Percentiles rank a stretch among this genome's conserved stretches.
Conservation (phyloP, 1,140 invertebrate species). For the Temnothorax nylanderi region DNA sequence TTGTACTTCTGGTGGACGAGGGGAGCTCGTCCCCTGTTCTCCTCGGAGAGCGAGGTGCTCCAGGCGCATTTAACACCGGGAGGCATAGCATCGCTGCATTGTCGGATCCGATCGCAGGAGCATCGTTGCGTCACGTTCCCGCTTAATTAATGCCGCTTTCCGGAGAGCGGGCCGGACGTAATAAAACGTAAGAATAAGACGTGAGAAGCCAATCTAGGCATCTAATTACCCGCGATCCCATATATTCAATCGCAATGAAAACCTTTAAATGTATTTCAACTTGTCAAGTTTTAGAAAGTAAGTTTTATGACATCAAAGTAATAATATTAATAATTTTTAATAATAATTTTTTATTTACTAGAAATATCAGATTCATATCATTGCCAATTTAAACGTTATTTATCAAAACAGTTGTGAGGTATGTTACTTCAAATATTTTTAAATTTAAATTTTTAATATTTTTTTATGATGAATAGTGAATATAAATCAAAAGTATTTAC, state of each 20-base stretch:
- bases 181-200: conserved; percentile 29
- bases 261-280: not conserved
- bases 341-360: not conserved
- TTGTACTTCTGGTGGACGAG: conserved; percentile 65
- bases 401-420: not conserved
- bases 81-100: conserved; percentile 64
- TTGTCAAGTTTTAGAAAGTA: not conserved
- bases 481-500: not conserved
- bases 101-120: conserved; percentile 48
- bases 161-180: conserved; percentile 13
- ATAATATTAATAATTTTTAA: no score
- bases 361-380: not conserved
- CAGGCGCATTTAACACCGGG: conserved; percentile 72
- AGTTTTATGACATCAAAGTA: not conserved
- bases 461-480: not conserved
- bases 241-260: not conserved
- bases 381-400: not conserved
- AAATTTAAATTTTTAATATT: not conserved
- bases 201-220: not conserved
- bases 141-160: conserved; percentile 68
- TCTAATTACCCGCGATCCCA: not conserved
- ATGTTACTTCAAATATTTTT: not conserved
- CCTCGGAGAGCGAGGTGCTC: conserved; percentile 49
- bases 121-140: conserved; percentile 54
- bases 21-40: conserved; percentile 44